Evolutionary conservation across 1,140 invertebrate genomes (phyloP).

Genomic region (Diorhabda elongata): DNA sequence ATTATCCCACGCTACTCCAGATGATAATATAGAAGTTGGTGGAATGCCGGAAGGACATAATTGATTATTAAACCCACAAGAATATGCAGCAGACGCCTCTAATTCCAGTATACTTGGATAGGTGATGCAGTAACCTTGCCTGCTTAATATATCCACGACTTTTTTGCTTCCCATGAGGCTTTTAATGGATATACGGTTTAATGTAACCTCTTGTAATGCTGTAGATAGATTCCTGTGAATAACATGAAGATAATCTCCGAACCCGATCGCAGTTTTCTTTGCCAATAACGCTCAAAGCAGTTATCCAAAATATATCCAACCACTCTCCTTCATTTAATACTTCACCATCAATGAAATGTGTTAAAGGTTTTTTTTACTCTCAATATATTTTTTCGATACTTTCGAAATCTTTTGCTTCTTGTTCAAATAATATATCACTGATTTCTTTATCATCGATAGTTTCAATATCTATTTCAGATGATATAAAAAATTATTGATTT

Average conservation of each 20-base stretch:
- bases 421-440: too few relatives aligned
- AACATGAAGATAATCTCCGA: slow-evolving; percentile 14
- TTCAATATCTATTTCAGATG: too few relatives aligned
- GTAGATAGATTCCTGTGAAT: neutral
- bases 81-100: slow-evolving; percentile 36
- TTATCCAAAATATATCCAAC: slow-evolving; percentile 11
- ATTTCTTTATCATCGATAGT: too few relatives aligned
- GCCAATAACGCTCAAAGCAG: slow-evolving; percentile 14
- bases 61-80: slow-evolving; percentile 24
- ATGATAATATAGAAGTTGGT: slow-evolving; percentile 15
- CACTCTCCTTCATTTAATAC: too few relatives aligned
- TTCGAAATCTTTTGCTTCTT: too few relatives aligned
- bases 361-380: too few relatives aligned
- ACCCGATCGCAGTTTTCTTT: slow-evolving; percentile 13
- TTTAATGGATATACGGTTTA: slow-evolving; percentile 34
- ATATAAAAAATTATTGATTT: too few relatives aligned
- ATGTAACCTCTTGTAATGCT: slow-evolving; percentile 14
- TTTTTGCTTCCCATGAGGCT: slow-evolving; percentile 33
- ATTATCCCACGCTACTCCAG: slow-evolving; percentile 35
- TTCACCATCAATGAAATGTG: too few relatives aligned
- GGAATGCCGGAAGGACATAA: slow-evolving; percentile 32
- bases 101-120: slow-evolving; percentile 34
- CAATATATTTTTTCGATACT: too few relatives aligned
- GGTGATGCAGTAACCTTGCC: slow-evolving; percentile 4
- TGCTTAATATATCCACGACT: slow-evolving; percentile 34